These are phyloP conservation scores for Todiramphus saurophagus DNA, from an alignment of 2,113 vertebrate genomes.

Conservation along the genomic window DNA sequence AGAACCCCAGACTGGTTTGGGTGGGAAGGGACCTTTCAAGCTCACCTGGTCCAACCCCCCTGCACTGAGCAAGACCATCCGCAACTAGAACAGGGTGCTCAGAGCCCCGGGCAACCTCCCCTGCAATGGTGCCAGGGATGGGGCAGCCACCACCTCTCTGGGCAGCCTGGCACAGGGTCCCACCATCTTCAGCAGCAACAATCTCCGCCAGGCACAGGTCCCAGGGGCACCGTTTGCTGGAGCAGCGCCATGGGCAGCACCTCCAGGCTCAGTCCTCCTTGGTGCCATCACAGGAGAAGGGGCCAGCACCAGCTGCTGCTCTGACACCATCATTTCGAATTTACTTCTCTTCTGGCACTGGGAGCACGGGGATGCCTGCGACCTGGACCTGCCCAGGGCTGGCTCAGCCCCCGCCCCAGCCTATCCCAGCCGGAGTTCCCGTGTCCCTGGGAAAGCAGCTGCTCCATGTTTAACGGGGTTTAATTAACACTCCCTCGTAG, in stretches of 20 bases:
- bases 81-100: background rate
- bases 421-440: rapidly evolving
- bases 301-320: rapidly evolving
- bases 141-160: background rate
- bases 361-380: background rate
- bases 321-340: rapidly evolving
- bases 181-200: background rate
- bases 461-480: background rate
- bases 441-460: background rate
- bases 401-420: background rate
- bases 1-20: background rate
- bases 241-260: rapidly evolving
- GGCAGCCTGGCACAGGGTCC: background rate
- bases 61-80: background rate
- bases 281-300: rapidly evolving
- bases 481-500: background rate
- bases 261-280: rapidly evolving
- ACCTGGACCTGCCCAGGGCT: no score
- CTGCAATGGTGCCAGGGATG: background rate
- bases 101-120: background rate
- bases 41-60: background rate
- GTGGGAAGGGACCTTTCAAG: background rate
- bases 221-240: rapidly evolving
- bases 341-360: rapidly evolving
- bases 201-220: rapidly evolving